Evolutionary conservation across 2,888 invertebrate genomes (phyloP).

Genomic region (Tolmerus cingulatus): DNA sequence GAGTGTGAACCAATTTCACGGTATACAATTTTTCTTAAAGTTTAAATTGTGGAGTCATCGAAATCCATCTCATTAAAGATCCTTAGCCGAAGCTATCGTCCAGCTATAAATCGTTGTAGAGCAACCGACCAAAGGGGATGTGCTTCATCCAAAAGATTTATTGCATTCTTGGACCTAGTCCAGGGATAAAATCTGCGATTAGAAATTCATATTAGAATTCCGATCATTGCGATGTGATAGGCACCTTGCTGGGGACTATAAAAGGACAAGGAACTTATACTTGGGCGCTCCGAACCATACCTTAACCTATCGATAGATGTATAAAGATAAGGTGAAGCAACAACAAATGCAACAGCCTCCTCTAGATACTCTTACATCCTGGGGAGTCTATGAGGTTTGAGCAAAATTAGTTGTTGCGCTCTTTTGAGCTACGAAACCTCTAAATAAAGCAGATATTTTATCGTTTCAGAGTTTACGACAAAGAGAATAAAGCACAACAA

Average conservation of each 20-base stretch:
- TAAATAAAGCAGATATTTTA: not conserved
- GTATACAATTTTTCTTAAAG: slow-evolving; percentile 31
- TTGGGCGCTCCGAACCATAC: not conserved
- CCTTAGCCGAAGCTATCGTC: not conserved
- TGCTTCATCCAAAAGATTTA: slow-evolving; percentile 39
- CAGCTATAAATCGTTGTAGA: not conserved
- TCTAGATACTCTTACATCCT: too few species aligned
- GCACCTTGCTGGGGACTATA: not conserved
- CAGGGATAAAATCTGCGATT: slow-evolving; percentile 39
- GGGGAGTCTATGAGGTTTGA: not conserved
- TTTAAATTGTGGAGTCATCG: slow-evolving; percentile 41
- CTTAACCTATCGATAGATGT: not conserved
- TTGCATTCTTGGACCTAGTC: slow-evolving; percentile 36
- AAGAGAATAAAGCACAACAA: not conserved
- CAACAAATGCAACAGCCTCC: not conserved
- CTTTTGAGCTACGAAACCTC: not conserved
- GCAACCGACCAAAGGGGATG: not conserved
- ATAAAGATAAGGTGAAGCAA: not conserved
- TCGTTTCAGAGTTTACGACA: not conserved
- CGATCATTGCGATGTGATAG: slow-evolving; percentile 17
- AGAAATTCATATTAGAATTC: slow-evolving; percentile 41
- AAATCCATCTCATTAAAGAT: slow-evolving; percentile 37
- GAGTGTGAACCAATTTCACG: slow-evolving; percentile 41
- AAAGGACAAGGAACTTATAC: not conserved
- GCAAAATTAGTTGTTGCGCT: not conserved